Base-by-base conservation (phyloP, 2,113 vertebrate species). In the Phalacrocorax brasilianus region DNA sequence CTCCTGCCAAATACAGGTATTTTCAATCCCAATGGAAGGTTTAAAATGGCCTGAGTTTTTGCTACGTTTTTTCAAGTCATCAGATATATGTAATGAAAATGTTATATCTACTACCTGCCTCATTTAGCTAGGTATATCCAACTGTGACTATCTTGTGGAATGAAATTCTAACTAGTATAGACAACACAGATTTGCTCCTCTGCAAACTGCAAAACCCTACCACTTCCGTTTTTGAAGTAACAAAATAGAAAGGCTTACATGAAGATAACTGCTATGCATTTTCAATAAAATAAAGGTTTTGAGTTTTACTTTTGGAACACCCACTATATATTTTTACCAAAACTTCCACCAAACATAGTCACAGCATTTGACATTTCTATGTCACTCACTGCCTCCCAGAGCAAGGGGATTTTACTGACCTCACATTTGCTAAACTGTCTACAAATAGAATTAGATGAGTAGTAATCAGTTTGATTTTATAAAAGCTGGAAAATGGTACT, bases 111-210 rank as follows among this genome's bases (percentile, higher is more conserved):
- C 22, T 23, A 18, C 11, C 12, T 38, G 30, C 9, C 26, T 28
- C 38, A 44, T 80, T 77, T 47, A 80, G 22, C 14, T 35, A 59
- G 33, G 28, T 58, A 20, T 59, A 44, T 67, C 19, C 40, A 71
- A 47, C 28, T 1, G 0, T 16, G 26, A 83, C 22, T 23, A 22
- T 0, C 0, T 44, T 22, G 21, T 4, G 3, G 45, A 42, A 47
- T 0, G 0, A 62, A 88, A 93, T 86, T 40, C 55, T 45, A 80
- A 3, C 0, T 45, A 49, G 18, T 19, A 62, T 1, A 4, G 22
- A 65, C 20, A 91, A 63, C 19, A 77, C 7, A 71, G 8, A 40
- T 88, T 61, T 49, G 59, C 16, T 70, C 5, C 15, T 63, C 65
- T 7, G 8, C 16, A 59, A 38, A 17, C n/a, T 65, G 33, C 47